phyloP scores from a whole-genome alignment of 2,888 invertebrate genomes.

The Notodonta dromedarius region DNA sequence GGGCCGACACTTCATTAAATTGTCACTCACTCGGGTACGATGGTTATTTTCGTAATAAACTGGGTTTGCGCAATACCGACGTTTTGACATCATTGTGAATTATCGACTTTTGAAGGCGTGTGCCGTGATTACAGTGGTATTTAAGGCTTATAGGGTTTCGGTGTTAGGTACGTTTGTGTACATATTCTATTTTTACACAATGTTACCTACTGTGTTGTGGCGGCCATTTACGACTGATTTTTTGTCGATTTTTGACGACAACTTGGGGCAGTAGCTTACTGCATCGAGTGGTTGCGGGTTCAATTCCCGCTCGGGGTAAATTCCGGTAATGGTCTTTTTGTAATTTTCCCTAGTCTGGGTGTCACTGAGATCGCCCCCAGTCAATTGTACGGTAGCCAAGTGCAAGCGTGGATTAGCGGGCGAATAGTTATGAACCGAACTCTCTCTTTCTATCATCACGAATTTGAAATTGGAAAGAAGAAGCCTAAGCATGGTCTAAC shows the following conservation, averaged over 20 bases:
- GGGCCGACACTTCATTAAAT: constrained; percentile 77
- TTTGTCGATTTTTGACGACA: background rate
- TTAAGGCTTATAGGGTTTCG: constrained; percentile 23
- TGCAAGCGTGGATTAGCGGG: no score
- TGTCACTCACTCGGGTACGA: constrained; percentile 68
- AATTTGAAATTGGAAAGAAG: no score
- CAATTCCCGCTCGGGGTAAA: no score
- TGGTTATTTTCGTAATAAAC: constrained; percentile 59
- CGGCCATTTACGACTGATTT: background rate
- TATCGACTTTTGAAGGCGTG: constrained; percentile 50
- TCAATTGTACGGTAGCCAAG: no score
- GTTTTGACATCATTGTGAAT: constrained; percentile 52
- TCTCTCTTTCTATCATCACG: no score
- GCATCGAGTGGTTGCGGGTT: no score
- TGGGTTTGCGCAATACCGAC: constrained; percentile 49
- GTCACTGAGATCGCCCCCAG: no score
- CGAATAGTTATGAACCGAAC: no score
- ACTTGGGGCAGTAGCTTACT: no score
- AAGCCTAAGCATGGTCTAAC: no score
- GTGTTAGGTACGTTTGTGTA: constrained; percentile 13
- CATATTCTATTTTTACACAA: constrained; percentile 16
- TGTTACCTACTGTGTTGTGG: background rate
- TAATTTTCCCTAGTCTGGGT: no score
- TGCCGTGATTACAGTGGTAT: constrained; percentile 28
- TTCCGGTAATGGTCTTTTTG: no score